Evolutionary conservation across 2,888 invertebrate genomes (phyloP), one percentile per base, ranked within the genome.

Genomic region (Eupithecia insigniata): DNA sequence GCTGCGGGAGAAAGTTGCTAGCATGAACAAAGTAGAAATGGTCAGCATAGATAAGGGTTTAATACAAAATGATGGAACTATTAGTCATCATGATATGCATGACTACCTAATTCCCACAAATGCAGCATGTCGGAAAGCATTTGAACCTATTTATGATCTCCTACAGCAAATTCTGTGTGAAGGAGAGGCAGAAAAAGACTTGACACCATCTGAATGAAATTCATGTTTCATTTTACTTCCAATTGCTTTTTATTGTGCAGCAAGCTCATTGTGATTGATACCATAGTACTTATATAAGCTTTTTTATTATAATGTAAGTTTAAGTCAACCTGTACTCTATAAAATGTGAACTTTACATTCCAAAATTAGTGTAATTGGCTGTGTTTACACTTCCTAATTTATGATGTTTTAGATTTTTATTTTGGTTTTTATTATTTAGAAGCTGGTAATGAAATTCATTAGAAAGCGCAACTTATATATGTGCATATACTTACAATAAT

Each of bases 61-160:
- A 79, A 94, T 97, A 70, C 97, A 97, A 89, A 95, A 95, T 65
- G 97, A 97, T 92, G 97, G 97, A 4, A 96, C 96, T 62, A 98
- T 98, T 73, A 97, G 97, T 86, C 98, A 97, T 85, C 97, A 97
- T 84, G 98, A 98, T 87, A 97, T 99, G 97, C 97, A 97, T 86
- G 98, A 99, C 90, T 99, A 98, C 90, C 95, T 98, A 67, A 97
- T 98, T 85, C 95, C 98, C 74, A 98, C 98, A 2, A 97, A 97
- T 90, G 95, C 96, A 67, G 98, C 98, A 69, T 98, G 98, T 89
- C 95, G 96, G 84, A 98, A 98, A 90, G 97, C 97, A 14, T 98
- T 98, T 89, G 97, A 97, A 90, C 97, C 97, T 28, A 96, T 98
- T 67, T 96, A 97, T 88, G 97, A 98, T 89, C 94, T 98, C 77